Percentiles rank a stretch among this genome's conserved stretches.
These are phyloP conservation scores for Geococcyx californianus DNA, from an alignment of 2,113 vertebrate species.

Conservation along the genomic window DNA sequence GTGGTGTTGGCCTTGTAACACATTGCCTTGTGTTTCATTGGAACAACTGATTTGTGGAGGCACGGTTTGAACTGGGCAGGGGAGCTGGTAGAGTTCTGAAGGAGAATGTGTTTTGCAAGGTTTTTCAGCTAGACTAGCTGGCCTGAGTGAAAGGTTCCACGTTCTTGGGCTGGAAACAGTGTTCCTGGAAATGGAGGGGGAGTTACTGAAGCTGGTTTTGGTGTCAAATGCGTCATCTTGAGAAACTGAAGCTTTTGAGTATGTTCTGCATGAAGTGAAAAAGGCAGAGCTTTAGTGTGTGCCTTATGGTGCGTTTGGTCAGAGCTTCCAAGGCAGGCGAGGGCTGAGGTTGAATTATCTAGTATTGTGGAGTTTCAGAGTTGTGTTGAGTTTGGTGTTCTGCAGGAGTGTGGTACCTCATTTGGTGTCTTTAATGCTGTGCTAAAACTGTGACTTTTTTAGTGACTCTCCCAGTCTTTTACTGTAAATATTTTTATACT, in stretches of 20 bases:
- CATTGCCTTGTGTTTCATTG: neutral
- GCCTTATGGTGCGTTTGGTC: rapidly evolving
- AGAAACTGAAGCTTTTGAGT: neutral
- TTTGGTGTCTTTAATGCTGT: neutral
- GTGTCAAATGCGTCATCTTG: neutral
- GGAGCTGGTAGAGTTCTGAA: neutral
- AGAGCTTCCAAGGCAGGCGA: neutral
- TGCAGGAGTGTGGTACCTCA: neutral
- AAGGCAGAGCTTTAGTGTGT: neutral
- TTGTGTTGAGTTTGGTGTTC: neutral
- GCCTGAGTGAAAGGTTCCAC: neutral
- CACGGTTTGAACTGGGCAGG: neutral
- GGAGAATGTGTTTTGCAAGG: neutral
- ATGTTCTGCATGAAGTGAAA: neutral
- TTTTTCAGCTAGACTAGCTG: neutral
- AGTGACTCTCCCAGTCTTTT: neutral
- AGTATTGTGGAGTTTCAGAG: neutral
- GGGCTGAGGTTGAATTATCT: neutral
- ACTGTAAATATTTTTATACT: neutral
- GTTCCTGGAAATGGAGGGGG: neutral
- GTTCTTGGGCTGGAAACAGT: neutral
- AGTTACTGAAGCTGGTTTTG: neutral
- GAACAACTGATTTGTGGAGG: neutral
- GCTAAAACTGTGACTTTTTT: neutral
- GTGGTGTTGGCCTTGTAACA: neutral